Percentiles rank a stretch among this genome's conserved stretches.
These are phyloP conservation scores for Drosophila lutescens DNA, from an alignment of 2,888 invertebrate species.

Conservation along the genomic window DNA sequence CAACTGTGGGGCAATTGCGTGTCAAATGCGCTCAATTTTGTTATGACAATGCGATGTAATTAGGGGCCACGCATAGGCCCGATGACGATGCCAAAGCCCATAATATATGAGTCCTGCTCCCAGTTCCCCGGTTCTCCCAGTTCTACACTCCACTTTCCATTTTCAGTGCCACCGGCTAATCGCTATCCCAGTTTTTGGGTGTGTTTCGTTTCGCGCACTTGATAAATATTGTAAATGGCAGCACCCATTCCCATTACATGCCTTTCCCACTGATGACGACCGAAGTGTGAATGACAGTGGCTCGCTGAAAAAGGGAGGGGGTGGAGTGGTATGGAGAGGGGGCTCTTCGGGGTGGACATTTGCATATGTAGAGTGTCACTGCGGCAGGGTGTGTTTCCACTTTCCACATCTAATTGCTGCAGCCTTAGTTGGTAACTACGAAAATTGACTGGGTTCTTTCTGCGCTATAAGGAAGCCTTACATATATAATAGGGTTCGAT, in stretches of 20 bases:
- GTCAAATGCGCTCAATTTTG: slow-evolving; percentile 79
- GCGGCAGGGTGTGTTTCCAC: neutral
- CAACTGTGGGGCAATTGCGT: slow-evolving; percentile 71
- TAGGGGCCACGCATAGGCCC: slow-evolving; percentile 78
- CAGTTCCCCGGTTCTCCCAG: neutral
- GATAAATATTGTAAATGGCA: slow-evolving; percentile 73
- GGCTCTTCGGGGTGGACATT: slow-evolving; percentile 16
- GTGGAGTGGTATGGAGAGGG: neutral
- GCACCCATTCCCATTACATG: slow-evolving; percentile 30
- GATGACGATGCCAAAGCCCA: slow-evolving; percentile 50
- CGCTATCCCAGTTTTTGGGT: slow-evolving; percentile 54
- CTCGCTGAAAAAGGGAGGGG: neutral
- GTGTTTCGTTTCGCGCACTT: slow-evolving; percentile 66
- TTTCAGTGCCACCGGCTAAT: slow-evolving; percentile 21
- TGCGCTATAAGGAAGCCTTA: too few relatives aligned
- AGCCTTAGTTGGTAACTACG: neutral
- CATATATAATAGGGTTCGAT: neutral
- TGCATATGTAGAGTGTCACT: slow-evolving; percentile 34
- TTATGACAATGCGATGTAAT: slow-evolving; percentile 79
- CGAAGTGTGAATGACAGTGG: slow-evolving; percentile 50
- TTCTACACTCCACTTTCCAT: slow-evolving; percentile 11
- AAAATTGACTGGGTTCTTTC: neutral
- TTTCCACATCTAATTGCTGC: slow-evolving; percentile 2
- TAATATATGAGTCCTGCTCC: slow-evolving; percentile 62
- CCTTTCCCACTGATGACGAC: slow-evolving; percentile 39